Base-by-base conservation (phyloP, 92 coral and sea anemone species). In the Palythoa grandiflora region DNA sequence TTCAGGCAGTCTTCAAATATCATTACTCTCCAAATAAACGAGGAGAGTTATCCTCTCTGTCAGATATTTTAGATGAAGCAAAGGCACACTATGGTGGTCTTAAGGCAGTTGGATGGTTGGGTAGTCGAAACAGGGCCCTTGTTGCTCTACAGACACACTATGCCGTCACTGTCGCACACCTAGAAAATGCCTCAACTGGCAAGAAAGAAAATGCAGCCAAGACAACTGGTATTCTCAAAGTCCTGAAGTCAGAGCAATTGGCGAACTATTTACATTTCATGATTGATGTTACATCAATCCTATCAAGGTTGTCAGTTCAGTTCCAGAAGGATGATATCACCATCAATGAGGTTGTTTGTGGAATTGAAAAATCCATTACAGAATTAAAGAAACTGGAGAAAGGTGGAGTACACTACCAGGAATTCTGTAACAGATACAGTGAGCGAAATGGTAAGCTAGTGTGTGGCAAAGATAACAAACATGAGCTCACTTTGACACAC, bases 281-380 rank as follows among this genome's bases (percentile, higher is more conserved):
- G 88, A 50, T 70, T 84, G 88, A 84, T 50, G 88, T 71, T 71
- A 84, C 88, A 51, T 68, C 80, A 84, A 51, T 84, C 68, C 80
- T 84, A 2, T 70, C 88, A 84, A 71, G 51, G 80, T 11, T 84
- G 51, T 47, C 87, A 68, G 61, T 61, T 63, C 78, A 84, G 87
- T 84, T 84, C 78, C 88, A 84, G 88, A 73, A 52, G 68, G 80
- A 44, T 40, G 79, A 36, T 11, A 70, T 84, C 35, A 47, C 66
- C 73, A 54, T 84, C 70, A 84, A 70, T 70, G 88, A 84, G 79
- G 80, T 73, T 68, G 66, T 72, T 51, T 28, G 80, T 52, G 78
- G 78, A 52, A 51, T 84, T 84, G 79, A 84, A n/a, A 84, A 52
- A 37, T 48, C 88, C 53, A 85, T 68, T 51, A 51, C 68, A 70